Base-by-base conservation (phyloP, 2,797 vertebrate species). In the Ptychobarbus kaznakovi region DNA sequence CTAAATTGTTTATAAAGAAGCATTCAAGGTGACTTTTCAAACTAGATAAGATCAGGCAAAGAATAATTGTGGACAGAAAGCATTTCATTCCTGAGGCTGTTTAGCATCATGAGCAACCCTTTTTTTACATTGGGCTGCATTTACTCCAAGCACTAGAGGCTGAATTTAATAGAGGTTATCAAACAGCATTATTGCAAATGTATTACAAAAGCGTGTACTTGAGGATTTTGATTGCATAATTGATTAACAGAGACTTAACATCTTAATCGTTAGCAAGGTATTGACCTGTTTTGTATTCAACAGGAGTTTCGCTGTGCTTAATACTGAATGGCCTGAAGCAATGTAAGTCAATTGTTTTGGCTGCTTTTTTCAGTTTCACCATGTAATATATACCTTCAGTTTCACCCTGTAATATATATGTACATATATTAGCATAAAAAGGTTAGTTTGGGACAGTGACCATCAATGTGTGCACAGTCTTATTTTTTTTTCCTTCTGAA, bases 11-110 rank as follows among this genome's bases (percentile, higher is more conserved):
- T 70, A 80, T 80, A 82, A 49, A 63, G 70, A 82, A 75, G 32
- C 68, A 28, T 82, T 87, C 74, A 86, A 84, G 78, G 77, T 80
- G 79, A 85, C 79, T 63, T 83, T 76, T 68, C 40, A 73, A 56
- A 84, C 32, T 40, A 20, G 51, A 72, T 81, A 76, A 80, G 69
- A 65, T n/a, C 40, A 42, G 46, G 66, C 65, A 78, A 53, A 49
- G 46, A 61, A 84, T 81, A 51, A 84, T 65, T 58, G 28, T 74
- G 49, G 18, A 51, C 72, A 68, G 74, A 81, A 72, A 77, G 49
- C 66, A 78, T 84, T 72, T 79, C 10, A 83, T 58, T 75, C 22
- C 22, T 78, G 35, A 65, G n/a, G 22, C 20, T 20, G 42, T 53
- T 53, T 38, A 69, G 79, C 25, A 4, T 42, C 16, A 25, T 49